Evolutionary conservation across 2,888 invertebrate genomes (phyloP).

Genomic region (Iselma pallidipennis): DNA sequence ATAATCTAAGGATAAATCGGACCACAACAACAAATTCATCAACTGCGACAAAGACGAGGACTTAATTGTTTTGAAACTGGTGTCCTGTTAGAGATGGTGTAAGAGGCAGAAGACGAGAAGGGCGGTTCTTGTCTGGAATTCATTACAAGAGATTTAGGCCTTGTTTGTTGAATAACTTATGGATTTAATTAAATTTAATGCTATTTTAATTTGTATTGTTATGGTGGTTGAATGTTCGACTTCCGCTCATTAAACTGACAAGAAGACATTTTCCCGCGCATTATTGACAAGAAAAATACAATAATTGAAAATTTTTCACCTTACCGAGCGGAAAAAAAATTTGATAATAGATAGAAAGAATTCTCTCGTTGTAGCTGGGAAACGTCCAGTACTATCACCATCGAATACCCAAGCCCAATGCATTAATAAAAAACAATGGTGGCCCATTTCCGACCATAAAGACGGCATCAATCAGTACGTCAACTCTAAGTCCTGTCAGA

Average conservation of each 20-base stretch:
- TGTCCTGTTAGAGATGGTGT: slow-evolving; percentile 37
- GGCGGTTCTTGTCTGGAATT: slow-evolving; percentile 24
- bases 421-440: slow-evolving; percentile 3
- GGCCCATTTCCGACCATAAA: slow-evolving; percentile 13
- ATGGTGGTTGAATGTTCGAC: slow-evolving; percentile 12
- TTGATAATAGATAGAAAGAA: too few relatives aligned
- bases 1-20: slow-evolving; percentile 45
- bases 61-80: slow-evolving; percentile 44
- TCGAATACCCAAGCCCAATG: too few relatives aligned
- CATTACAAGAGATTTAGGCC: slow-evolving; percentile 33
- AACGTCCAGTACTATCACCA: not conserved
- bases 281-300: not conserved
- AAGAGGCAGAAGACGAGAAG: not conserved
- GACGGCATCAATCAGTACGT: slow-evolving; percentile 29
- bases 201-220: slow-evolving; percentile 33
- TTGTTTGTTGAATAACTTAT: slow-evolving; percentile 37
- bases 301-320: not conserved
- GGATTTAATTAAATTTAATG: slow-evolving; percentile 38
- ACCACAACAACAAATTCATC: slow-evolving; percentile 45
- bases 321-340: not conserved
- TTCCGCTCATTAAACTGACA: not conserved
- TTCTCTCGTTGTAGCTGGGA: not conserved
- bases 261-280: not conserved
- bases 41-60: slow-evolving; percentile 44
- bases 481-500: slow-evolving; percentile 28